Evolutionary conservation across 2,797 vertebrate species (phyloP).

Genomic region (Anguilla obscura): DNA sequence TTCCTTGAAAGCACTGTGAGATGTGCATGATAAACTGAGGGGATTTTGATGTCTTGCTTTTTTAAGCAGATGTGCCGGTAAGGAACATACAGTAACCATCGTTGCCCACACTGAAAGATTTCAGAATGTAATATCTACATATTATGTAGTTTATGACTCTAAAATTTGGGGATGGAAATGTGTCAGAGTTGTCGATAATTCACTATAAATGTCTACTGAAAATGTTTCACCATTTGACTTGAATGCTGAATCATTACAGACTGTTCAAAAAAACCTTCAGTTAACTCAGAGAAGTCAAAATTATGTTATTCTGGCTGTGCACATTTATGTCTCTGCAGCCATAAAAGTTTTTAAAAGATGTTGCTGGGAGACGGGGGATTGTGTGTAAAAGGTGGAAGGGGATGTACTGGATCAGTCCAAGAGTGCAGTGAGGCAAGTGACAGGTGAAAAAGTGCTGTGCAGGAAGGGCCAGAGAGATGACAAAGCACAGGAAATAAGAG

Average conservation of each 20-base stretch:
- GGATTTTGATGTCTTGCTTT: neutral
- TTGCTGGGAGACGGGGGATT: neutral
- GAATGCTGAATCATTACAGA: neutral
- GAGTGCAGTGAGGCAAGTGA: conserved; percentile 3
- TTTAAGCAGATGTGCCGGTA: neutral
- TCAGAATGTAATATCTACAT: conserved; percentile 8
- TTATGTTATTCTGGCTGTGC: neutral
- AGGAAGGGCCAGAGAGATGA: conserved; percentile 10
- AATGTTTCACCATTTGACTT: neutral
- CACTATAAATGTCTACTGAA: neutral
- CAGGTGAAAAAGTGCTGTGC: conserved; percentile 6
- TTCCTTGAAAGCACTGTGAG: neutral
- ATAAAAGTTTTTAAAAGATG: neutral
- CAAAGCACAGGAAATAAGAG: conserved; percentile 19
- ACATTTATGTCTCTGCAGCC: neutral
- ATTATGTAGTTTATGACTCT: neutral
- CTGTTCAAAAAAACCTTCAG: neutral
- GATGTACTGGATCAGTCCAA: neutral
- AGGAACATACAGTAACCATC: neutral
- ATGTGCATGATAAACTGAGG: neutral
- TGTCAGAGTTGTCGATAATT: neutral
- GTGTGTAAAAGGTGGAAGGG: neutral
- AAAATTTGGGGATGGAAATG: neutral
- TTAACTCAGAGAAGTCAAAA: neutral
- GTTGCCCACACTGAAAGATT: neutral